phyloP scores from a whole-genome alignment of 2,888 invertebrate species.

The Drosophila infuscata region DNA sequence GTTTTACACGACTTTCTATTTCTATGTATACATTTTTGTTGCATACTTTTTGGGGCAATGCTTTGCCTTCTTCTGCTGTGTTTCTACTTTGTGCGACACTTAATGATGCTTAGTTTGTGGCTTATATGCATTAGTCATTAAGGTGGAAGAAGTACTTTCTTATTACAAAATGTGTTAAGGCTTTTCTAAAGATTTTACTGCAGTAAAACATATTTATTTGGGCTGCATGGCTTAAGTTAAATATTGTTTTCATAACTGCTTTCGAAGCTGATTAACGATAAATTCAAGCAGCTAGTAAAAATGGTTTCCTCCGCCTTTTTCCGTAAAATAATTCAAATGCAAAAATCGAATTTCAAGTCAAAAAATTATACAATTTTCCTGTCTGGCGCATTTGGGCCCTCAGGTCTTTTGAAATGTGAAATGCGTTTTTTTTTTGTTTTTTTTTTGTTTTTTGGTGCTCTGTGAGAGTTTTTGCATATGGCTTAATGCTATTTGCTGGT shows the following conservation, averaged over 20 bases:
- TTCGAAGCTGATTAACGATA: neutral
- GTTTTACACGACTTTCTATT: conserved; percentile 36
- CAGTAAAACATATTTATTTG: neutral
- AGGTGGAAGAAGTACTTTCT: neutral
- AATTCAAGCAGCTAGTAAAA: neutral
- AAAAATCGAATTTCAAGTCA: conserved; percentile 5
- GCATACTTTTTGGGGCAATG: conserved; percentile 22
- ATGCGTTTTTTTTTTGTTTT: neutral
- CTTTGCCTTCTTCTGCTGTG: neutral
- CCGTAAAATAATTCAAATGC: neutral
- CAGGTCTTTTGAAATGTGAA: neutral
- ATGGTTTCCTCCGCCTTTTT: neutral
- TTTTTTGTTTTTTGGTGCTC: neutral
- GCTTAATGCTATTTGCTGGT: conserved; percentile 11
- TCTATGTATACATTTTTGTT: conserved; percentile 3
- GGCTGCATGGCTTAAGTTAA: neutral
- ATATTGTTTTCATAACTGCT: neutral
- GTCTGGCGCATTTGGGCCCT: neutral
- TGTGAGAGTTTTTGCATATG: conserved; percentile 4
- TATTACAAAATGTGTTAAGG: neutral
- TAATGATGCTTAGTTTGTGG: conserved; percentile 1
- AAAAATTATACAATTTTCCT: neutral
- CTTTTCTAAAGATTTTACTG: neutral
- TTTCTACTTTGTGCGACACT: neutral
- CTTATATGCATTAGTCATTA: neutral